These are phyloP conservation scores for Euwallacea similis DNA, from an alignment of 1,140 invertebrate species.

Conservation along the genomic window DNA sequence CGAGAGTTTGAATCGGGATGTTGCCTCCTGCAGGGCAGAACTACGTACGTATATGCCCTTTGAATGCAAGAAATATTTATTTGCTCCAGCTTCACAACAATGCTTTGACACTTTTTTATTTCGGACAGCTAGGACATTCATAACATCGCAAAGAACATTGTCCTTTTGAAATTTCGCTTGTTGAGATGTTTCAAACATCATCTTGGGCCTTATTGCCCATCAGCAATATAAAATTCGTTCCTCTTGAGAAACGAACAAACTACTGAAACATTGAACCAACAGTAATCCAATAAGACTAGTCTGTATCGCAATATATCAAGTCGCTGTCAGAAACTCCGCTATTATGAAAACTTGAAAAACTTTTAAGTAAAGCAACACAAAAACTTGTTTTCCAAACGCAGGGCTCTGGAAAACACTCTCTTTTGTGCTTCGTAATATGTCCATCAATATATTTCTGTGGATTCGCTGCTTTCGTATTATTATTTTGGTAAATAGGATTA, in stretches of 20 bases:
- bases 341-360: conserved; percentile 9
- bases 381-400: conserved; percentile 3
- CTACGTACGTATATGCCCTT: no score
- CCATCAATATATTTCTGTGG: neutral
- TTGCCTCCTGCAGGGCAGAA: neutral
- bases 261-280: neutral
- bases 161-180: no score
- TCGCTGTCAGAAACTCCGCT: conserved; percentile 1
- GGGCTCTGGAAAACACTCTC: conserved; percentile 1
- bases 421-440: conserved; percentile 3
- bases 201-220: no score
- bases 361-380: conserved; percentile 13
- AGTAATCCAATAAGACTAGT: neutral
- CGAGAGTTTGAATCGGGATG: neutral
- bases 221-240: no score
- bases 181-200: no score
- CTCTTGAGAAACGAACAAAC: no score
- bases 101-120: no score
- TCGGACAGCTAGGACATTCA: no score
- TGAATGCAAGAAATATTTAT: no score
- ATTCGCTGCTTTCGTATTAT: neutral
- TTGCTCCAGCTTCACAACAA: no score
- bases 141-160: no score
- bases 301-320: conserved; percentile 2
- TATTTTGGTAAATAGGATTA: neutral